These are phyloP conservation scores for Archips xylosteana DNA, from an alignment of 2,888 invertebrate genomes.

Conservation along the genomic window DNA sequence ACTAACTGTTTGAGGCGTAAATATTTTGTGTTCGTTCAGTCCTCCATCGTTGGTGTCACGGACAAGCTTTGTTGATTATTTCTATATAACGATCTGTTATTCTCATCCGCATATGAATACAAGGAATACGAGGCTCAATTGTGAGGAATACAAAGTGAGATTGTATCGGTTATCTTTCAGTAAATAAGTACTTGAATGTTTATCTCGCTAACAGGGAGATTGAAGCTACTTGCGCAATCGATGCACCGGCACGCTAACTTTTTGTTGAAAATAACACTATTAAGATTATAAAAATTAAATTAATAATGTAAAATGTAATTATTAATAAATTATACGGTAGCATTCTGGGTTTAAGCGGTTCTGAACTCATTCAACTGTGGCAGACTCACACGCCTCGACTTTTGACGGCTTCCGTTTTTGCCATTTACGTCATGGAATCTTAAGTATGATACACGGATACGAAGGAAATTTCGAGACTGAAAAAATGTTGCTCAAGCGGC, in stretches of 20 bases:
- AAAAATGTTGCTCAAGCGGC: conserved; percentile 48
- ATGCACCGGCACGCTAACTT: conserved; percentile 3
- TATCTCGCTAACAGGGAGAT: conserved; percentile 28
- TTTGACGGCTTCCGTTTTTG: conserved; percentile 38
- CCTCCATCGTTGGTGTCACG: conserved; percentile 37
- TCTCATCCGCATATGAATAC: conserved; percentile 66
- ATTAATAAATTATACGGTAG: conserved; percentile 24
- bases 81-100: conserved; percentile 64
- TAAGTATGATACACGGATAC: conserved; percentile 33
- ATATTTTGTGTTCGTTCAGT: conserved; percentile 41
- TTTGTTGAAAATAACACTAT: not conserved
- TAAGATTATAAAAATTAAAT: conserved; percentile 6
- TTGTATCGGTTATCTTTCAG: conserved; percentile 32
- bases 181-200: conserved; percentile 20
- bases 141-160: conserved; percentile 29
- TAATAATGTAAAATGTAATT: conserved; percentile 16
- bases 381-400: conserved; percentile 34
- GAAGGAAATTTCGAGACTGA: conserved; percentile 18
- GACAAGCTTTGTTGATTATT: conserved; percentile 40
- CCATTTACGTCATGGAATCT: conserved; percentile 32
- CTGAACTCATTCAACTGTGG: conserved; percentile 40
- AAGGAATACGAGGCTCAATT: conserved; percentile 62
- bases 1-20: conserved; percentile 45
- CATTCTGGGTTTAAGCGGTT: conserved; percentile 38
- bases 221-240: conserved; percentile 21